Base-by-base conservation (phyloP, 2,888 invertebrate genomes). In the Nemotelus nigrinus region DNA sequence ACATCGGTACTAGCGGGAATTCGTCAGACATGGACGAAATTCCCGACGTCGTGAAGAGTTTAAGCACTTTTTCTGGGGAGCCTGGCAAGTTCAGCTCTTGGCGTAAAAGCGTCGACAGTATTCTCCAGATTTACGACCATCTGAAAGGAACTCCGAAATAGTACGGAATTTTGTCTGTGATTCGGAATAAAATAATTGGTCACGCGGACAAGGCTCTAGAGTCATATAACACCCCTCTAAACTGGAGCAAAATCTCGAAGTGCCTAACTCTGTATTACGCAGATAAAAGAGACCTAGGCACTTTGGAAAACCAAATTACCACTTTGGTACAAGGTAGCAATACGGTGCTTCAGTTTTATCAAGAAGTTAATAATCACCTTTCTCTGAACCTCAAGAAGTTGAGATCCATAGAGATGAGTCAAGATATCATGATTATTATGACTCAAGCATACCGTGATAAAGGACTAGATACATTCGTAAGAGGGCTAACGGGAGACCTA, bases 221-320 rank as follows among this genome's bases (percentile, higher is more conserved):
- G 48, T 79, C 78, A n/a, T n/a, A n/a, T n/a, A n/a, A n/a, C n/a
- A 72, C 77, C 4, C 78, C 78, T 8, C 63, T 79, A 10, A 76
- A 79, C 39, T 79, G 77, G 76, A 50, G 8, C 47, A 68, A 63
- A 25, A 79, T 79, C 5, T 71, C 76, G 48, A 58, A 48, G 39
- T 80, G 78, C n/a, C 64, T 80, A 5, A 77, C 77, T n/a, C 45
- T 77, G 7, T 76, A 80, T 63, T 80, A 80, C 60, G 80, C 78
- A 0, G 78, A 74, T 41, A 74, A 80, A 39, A 44, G 75, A 53
- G 78, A 67, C 45, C 43, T 76, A 2, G 78, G 71, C 6, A 78
- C 55, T 3, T 44, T 78, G 2, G 65, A 78, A 7, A 58, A 77
- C 67, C 77, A 78, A 60, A 70, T 77, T 77, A 80, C 48, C 1